These are phyloP conservation scores for Diogma glabrata DNA, from an alignment of 2,888 invertebrate species.

Conservation along the genomic window DNA sequence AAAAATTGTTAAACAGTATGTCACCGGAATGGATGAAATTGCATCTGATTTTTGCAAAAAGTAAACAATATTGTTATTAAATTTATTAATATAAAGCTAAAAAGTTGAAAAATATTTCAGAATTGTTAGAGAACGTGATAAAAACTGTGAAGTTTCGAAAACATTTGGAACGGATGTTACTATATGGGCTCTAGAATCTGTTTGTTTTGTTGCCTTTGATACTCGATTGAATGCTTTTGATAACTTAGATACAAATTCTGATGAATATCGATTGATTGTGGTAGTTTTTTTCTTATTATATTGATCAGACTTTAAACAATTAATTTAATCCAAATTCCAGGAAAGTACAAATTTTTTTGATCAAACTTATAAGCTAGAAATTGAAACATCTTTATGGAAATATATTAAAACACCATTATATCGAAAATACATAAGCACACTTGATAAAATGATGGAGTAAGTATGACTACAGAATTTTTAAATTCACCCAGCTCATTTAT, in stretches of 20 bases:
- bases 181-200: slow-evolving; percentile 47
- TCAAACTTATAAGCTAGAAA: slow-evolving; percentile 22
- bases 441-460: slow-evolving; percentile 26
- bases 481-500: too few species aligned
- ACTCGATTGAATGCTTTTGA: slow-evolving; percentile 26
- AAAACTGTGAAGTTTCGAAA: slow-evolving; percentile 29
- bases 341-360: slow-evolving; percentile 17
- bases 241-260: slow-evolving; percentile 13
- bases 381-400: slow-evolving; percentile 31
- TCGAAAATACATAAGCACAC: slow-evolving; percentile 22
- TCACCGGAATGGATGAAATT: slow-evolving; percentile 40
- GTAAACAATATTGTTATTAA: too few species aligned
- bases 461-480: too few species aligned
- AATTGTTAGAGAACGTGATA: slow-evolving; percentile 28
- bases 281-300: neutral
- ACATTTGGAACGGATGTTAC: slow-evolving; percentile 40
- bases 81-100: neutral
- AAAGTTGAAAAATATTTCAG: slow-evolving; percentile 20
- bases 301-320: too few species aligned
- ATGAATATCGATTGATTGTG: too few species aligned
- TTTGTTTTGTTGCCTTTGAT: slow-evolving; percentile 35
- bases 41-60: slow-evolving; percentile 33
- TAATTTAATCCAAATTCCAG: too few species aligned
- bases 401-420: slow-evolving; percentile 26
- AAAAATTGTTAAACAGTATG: slow-evolving; percentile 42